These are phyloP conservation scores for Drosophila ogumai DNA, from an alignment of 1,140 invertebrate species.

Conservation along the genomic window DNA sequence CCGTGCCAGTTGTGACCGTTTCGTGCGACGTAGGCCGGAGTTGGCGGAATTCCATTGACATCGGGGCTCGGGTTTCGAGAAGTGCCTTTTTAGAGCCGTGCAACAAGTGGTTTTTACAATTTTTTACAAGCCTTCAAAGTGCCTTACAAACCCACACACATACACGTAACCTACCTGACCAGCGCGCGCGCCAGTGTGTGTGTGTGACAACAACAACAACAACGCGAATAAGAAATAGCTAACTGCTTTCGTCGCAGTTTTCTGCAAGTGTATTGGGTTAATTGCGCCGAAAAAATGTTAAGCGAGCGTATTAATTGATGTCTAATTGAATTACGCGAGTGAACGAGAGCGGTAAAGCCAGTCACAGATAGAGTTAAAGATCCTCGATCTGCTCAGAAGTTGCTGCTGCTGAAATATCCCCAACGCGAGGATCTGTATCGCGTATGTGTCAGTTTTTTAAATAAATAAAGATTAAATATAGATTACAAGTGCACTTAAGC, in stretches of 20 bases:
- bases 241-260: slow-evolving; percentile 60
- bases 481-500: slow-evolving; percentile 72
- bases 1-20: slow-evolving; percentile 52
- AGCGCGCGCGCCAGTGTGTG: slow-evolving; percentile 15
- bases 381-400: slow-evolving; percentile 16
- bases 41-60: slow-evolving; percentile 31
- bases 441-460: slow-evolving; percentile 47
- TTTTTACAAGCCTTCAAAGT: slow-evolving; percentile 49
- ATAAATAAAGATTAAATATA: slow-evolving; percentile 71
- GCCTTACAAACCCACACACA: slow-evolving; percentile 53
- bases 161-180: slow-evolving; percentile 40
- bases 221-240: slow-evolving; percentile 54
- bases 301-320: slow-evolving; percentile 53
- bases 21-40: slow-evolving; percentile 35
- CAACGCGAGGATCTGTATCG: slow-evolving; percentile 79
- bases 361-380: slow-evolving; percentile 13
- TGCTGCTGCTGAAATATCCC: slow-evolving; percentile 54
- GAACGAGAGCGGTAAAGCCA: slow-evolving; percentile 9
- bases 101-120: slow-evolving; percentile 71
- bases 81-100: slow-evolving; percentile 38
- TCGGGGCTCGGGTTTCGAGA: slow-evolving; percentile 6
- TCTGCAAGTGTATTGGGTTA: slow-evolving; percentile 53
- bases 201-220: slow-evolving; percentile 17
- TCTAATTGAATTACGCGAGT: slow-evolving; percentile 65
- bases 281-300: slow-evolving; percentile 76